Conservation (phyloP, 2,113 vertebrate species). For the Prunella himalayana region DNA sequence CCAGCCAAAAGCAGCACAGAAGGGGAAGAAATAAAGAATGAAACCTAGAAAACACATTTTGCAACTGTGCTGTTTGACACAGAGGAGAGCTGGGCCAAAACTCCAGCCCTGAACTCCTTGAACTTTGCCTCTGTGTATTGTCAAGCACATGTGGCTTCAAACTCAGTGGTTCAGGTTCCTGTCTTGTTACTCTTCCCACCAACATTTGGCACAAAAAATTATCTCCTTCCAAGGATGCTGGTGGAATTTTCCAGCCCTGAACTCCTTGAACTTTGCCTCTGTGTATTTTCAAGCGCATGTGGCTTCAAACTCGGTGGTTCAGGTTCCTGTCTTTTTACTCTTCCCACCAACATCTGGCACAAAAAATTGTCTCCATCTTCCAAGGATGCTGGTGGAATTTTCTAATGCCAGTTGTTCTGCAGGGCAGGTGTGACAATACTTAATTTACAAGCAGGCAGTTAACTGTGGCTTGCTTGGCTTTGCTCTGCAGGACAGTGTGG, state of each 20-base stretch:
- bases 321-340: not conserved
- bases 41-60: not conserved
- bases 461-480: not conserved
- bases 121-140: not conserved
- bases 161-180: not conserved
- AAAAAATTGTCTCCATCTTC: not conserved
- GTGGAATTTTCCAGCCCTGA: not conserved
- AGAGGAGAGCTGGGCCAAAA: not conserved
- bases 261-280: not conserved
- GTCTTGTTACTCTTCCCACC: not conserved
- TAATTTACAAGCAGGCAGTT: not conserved
- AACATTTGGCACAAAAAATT: not conserved
- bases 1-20: not conserved
- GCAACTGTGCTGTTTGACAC: not conserved
- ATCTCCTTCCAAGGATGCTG: not conserved
- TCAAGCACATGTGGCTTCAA: not conserved
- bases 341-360: not conserved
- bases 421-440: not conserved
- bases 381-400: not conserved
- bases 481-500: not conserved
- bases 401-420: not conserved
- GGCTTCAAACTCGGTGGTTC: not conserved
- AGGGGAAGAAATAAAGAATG: rapidly evolving
- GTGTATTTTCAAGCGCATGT: not conserved
- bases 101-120: not conserved